Conservation (phyloP, 2,113 vertebrate species). For the Plotosus lineatus region DNA sequence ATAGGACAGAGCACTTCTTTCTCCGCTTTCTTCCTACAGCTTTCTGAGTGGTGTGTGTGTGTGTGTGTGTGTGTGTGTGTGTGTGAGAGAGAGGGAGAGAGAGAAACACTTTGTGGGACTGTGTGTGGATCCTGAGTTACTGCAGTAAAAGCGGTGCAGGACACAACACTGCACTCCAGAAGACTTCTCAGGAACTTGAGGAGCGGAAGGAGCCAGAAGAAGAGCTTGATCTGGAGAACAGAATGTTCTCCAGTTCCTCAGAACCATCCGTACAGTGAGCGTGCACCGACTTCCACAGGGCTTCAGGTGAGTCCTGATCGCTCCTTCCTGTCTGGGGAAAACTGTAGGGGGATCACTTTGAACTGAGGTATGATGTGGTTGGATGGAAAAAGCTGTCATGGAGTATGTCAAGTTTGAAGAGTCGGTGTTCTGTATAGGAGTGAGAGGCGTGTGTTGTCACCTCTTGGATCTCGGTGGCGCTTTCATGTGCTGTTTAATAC, state of each 20-base stretch:
- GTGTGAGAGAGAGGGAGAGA: slow-evolving; percentile 7
- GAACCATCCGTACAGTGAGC: background rate
- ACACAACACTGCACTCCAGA: slow-evolving; percentile 42
- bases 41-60: slow-evolving; percentile 30
- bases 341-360: background rate
- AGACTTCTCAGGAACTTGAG: slow-evolving; percentile 52
- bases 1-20: slow-evolving; percentile 38
- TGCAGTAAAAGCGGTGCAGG: slow-evolving; percentile 47
- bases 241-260: slow-evolving; percentile 27
- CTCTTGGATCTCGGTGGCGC: background rate
- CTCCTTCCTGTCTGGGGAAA: background rate
- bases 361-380: background rate
- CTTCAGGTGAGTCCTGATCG: background rate
- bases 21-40: slow-evolving; percentile 27
- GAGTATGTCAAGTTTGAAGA: background rate
- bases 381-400: background rate
- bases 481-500: background rate
- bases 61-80: slow-evolving; percentile 27
- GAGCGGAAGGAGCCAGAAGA: background rate
- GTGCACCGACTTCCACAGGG: slow-evolving; percentile 14
- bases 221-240: background rate
- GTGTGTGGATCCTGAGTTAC: slow-evolving; percentile 45
- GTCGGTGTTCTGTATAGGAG: background rate
- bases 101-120: slow-evolving; percentile 29
- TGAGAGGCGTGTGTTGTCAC: background rate